Percentiles rank a stretch among this genome's conserved stretches.
Conservation (phyloP, 2,797 vertebrate genomes). For the Gephyroberyx darwinii region DNA sequence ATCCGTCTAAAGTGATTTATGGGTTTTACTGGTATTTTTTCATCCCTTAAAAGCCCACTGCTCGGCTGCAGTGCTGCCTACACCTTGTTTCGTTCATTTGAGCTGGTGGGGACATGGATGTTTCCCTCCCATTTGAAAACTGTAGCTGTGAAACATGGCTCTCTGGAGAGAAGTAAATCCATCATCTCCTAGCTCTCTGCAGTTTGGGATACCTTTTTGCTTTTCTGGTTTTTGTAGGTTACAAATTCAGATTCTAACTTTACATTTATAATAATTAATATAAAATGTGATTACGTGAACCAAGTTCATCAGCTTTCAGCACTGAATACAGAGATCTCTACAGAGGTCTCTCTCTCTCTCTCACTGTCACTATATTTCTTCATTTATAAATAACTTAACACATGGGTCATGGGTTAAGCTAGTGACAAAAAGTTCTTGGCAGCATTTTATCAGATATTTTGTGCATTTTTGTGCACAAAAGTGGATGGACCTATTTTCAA, state of each 20-base stretch:
- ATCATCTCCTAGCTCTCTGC: not conserved
- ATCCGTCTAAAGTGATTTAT: conserved; percentile 29
- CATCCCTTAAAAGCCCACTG: conserved; percentile 20
- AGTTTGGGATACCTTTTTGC: not conserved
- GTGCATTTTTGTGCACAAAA: no score
- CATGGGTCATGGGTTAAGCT: not conserved
- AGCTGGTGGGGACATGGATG: not conserved
- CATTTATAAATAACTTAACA: not conserved
- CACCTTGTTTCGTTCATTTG: not conserved
- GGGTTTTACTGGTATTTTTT: conserved; percentile 17
- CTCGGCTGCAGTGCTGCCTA: conserved; percentile 3
- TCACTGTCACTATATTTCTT: not conserved
- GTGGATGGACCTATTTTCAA: no score
- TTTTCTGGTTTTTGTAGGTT: not conserved
- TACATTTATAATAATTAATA: no score
- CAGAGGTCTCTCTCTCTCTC: no score
- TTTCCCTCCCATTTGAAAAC: conserved; percentile 19
- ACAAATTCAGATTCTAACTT: no score
- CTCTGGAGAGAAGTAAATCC: not conserved
- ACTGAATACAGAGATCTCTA: no score
- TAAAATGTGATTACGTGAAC: no score
- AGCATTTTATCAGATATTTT: not conserved
- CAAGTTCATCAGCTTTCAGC: no score
- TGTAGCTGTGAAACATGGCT: conserved; percentile 14
- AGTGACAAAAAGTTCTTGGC: not conserved